These are phyloP conservation scores for Pocota personata DNA, from an alignment of 2,888 invertebrate genomes.

Conservation along the genomic window DNA sequence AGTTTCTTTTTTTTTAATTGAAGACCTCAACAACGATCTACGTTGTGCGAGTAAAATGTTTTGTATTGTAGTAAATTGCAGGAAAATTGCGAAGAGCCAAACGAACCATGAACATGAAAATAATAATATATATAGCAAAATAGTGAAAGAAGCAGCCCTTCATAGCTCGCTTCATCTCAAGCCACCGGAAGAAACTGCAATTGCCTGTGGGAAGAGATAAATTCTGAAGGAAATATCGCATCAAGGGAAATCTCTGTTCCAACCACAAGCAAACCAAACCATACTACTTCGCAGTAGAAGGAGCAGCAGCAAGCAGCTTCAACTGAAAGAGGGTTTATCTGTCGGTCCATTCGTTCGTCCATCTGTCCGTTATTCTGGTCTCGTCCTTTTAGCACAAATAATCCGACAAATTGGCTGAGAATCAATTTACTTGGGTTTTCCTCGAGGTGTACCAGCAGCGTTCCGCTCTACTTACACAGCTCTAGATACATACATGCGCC, in stretches of 20 bases:
- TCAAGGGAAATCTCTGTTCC: slow-evolving; percentile 57
- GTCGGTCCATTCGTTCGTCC: slow-evolving; percentile 34
- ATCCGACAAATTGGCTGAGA: slow-evolving; percentile 80
- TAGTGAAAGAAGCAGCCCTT: neutral
- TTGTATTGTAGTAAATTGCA: neutral
- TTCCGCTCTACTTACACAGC: neutral
- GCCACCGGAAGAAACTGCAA: slow-evolving; percentile 61
- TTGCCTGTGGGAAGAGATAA: slow-evolving; percentile 50
- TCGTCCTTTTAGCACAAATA: slow-evolving; percentile 75
- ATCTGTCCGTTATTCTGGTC: slow-evolving; percentile 63
- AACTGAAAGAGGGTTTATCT: slow-evolving; percentile 4
- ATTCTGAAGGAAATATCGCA: slow-evolving; percentile 61
- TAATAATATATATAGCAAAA: slow-evolving; percentile 19
- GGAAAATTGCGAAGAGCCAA: slow-evolving; percentile 25
- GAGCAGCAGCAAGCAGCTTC: neutral
- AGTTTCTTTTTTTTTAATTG: neutral
- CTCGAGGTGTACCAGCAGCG: slow-evolving; percentile 1
- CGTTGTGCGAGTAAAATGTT: neutral
- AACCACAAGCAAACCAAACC: slow-evolving; percentile 33
- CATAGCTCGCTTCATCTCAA: neutral
- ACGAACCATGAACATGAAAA: slow-evolving; percentile 36
- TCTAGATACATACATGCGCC: neutral
- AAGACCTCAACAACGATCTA: neutral
- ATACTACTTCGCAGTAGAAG: neutral
- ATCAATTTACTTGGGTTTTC: slow-evolving; percentile 77